Evolutionary conservation across 1,140 invertebrate genomes (phyloP).

Genomic region (Lysiphlebus fabarum): DNA sequence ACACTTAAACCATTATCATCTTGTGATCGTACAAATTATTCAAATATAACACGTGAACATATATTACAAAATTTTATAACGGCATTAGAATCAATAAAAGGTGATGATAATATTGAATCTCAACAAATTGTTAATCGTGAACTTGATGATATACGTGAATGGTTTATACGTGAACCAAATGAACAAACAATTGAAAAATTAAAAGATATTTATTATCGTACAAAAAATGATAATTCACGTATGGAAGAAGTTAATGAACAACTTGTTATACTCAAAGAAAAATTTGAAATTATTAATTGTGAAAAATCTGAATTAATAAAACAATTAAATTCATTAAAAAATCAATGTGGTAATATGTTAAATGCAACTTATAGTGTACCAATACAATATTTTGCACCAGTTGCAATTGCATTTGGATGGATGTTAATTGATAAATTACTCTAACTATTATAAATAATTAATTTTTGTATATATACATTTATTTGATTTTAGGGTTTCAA

Average conservation of each 20-base stretch:
- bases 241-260: constrained; percentile 54
- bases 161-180: constrained; percentile 37
- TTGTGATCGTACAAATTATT: constrained; percentile 22
- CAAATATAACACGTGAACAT: constrained; percentile 32
- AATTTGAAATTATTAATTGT: constrained; percentile 49
- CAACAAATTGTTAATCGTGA: constrained; percentile 37
- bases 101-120: constrained; percentile 32
- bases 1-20: constrained; percentile 37
- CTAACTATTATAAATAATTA: constrained; percentile 33
- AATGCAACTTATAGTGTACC: constrained; percentile 47
- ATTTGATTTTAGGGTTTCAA: constrained; percentile 21
- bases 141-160: constrained; percentile 39
- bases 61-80: constrained; percentile 38
- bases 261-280: constrained; percentile 55
- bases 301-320: constrained; percentile 52
- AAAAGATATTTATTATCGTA: constrained; percentile 39
- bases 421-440: constrained; percentile 51
- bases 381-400: constrained; percentile 50
- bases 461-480: constrained; percentile 25
- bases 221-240: constrained; percentile 48
- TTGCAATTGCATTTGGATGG: constrained; percentile 45
- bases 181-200: constrained; percentile 37
- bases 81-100: constrained; percentile 35
- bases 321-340: constrained; percentile 44
- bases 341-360: constrained; percentile 46